phyloP scores from a whole-genome alignment of 2,113 vertebrate genomes.

The human region GRCh38 chr16:51799501-51800000 shows the following conservation, averaged over 20 bases:
- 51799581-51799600: background rate
- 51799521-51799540: background rate
- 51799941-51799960: background rate
- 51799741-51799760: background rate
- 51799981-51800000: background rate
- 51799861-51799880: background rate
- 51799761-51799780: fast-evolving
- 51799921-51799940: background rate
- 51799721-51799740: background rate
- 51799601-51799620: background rate
- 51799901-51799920: background rate
- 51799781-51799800: background rate
- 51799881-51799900: background rate
- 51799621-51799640: background rate
- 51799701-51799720: background rate
- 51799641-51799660: background rate
- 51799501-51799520: background rate
- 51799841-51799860: background rate
- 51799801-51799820: fast-evolving
- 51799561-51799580: background rate
- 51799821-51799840: background rate
- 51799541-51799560: background rate
- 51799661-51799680: background rate
- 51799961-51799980: background rate
- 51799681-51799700: background rate